Evolutionary conservation across 2,113 vertebrate genomes (phyloP).

Genomic region (Cyphomyrus discorhynchus): DNA sequence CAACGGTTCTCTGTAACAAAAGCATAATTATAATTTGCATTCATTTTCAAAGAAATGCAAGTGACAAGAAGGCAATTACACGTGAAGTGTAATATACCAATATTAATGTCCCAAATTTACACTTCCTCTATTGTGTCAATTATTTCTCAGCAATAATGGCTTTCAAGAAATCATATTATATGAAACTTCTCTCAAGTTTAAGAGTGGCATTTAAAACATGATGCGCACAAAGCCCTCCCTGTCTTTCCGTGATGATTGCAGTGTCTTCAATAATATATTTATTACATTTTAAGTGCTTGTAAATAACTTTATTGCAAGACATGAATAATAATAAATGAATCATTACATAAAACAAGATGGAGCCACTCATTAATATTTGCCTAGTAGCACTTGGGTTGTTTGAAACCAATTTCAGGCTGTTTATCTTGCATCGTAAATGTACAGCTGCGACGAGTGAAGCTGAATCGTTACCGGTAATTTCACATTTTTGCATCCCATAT

Average conservation of each 20-base stretch:
- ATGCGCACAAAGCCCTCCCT: conserved; percentile 28
- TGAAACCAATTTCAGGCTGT: conserved; percentile 32
- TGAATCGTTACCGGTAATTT: conserved; percentile 33
- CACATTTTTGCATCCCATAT: conserved; percentile 31
- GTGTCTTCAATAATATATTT: conserved; percentile 49
- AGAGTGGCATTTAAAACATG: conserved; percentile 36
- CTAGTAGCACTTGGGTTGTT: conserved; percentile 28
- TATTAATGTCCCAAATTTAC: conserved; percentile 40
- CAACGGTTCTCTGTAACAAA: conserved; percentile 32
- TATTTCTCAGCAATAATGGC: conserved; percentile 33
- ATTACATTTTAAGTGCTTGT: conserved; percentile 57
- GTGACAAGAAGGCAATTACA: conserved; percentile 51
- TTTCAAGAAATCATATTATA: conserved; percentile 52
- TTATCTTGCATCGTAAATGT: not conserved
- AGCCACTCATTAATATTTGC: conserved; percentile 24
- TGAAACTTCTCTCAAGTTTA: conserved; percentile 42
- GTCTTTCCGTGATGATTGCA: conserved; percentile 38
- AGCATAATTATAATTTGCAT: conserved; percentile 43
- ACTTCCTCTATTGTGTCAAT: conserved; percentile 35
- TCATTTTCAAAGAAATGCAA: conserved; percentile 47
- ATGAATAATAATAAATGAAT: conserved; percentile 48
- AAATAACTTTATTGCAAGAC: conserved; percentile 48
- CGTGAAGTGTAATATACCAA: conserved; percentile 31
- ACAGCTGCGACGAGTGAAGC: not conserved
- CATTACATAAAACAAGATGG: conserved; percentile 33